Evolutionary conservation across 2,888 invertebrate species (phyloP), one percentile per base, ranked within the genome.

Genomic region (Hirtodrosophila histrioides): DNA sequence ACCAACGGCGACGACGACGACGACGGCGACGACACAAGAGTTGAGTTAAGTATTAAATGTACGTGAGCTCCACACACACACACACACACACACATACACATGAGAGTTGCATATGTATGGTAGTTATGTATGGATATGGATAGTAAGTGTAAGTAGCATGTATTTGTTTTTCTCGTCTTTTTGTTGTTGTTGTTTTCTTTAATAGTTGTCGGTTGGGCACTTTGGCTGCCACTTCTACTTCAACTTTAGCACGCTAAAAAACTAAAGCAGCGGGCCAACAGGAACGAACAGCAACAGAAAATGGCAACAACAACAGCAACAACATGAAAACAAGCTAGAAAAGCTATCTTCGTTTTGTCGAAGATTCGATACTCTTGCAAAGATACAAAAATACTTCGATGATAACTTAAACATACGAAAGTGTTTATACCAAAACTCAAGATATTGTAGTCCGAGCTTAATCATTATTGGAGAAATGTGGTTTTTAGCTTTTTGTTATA

Each of bases 121-220:
- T 78, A 74, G 65, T 74, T 75, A 64, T 76, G 76, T 71, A 63
- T 76, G 76, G 46, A 64, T 70, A 69, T 69, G 69, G 61, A 83
- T 86, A 81, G 86, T 83, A 77, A 81, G 81, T 86, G 85, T 84
- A 80, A 86, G 81, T 84, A 78, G 81, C 69, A 81, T 80, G 81
- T 82, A 81, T 82, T 86, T 86, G 81, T 78, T 84, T 82, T 86
- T 80, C 72, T 75, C 62, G 67, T 68, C 64, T 61, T 60, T 64
- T 56, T 57, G 48, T 23, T 50, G 48, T 23, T 50, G 17, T 49
- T 17, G 17, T 69, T 39, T 55, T 72, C 69, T 84, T 84, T 69
- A 83, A 86, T 83, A 77, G 84, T 83, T 79, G 70, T 65, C 45
- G 65, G 75, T 66, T 76, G 70, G 60, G 78, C 62, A 68, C 79